phyloP scores from a whole-genome alignment of 2,113 vertebrate genomes.

The Tricholaema leucomelas region DNA sequence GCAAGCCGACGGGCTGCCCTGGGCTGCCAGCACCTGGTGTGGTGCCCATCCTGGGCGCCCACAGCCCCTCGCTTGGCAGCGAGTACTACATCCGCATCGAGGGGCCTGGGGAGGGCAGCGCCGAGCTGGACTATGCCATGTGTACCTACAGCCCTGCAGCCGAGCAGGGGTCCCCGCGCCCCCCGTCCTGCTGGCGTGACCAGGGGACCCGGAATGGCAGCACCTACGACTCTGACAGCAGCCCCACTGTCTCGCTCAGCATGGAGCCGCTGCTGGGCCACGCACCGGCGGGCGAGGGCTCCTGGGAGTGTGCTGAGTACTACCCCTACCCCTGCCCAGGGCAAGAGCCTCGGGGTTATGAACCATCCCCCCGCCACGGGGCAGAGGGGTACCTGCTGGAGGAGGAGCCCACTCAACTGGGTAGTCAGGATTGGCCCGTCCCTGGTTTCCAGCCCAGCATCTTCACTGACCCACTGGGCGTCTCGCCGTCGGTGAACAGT shows the following conservation, averaged over 20 bases:
- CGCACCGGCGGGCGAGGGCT: neutral
- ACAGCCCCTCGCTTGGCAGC: conserved; percentile 88
- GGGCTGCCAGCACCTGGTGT: conserved; percentile 77
- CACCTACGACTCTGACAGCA: conserved; percentile 78
- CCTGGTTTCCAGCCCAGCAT: conserved; percentile 74
- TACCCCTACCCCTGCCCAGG: neutral
- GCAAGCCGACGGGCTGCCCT: conserved; percentile 64
- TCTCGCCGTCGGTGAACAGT: conserved; percentile 60
- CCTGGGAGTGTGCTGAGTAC: conserved; percentile 40
- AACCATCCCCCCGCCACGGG: conserved; percentile 65
- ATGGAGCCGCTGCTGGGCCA: conserved; percentile 90
- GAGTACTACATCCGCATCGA: conserved; percentile 97
- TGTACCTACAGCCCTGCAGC: conserved; percentile 79
- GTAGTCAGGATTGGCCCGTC: conserved; percentile 77
- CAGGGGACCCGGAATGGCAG: conserved; percentile 53
- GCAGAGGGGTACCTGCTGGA: conserved; percentile 72
- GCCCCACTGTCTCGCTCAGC: conserved; percentile 81
- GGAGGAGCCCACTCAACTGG: conserved; percentile 58
- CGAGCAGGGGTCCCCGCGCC: conserved; percentile 4
- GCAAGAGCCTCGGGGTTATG: conserved; percentile 54
- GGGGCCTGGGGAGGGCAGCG: conserved; percentile 80
- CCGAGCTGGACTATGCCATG: conserved; percentile 81
- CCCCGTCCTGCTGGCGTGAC: conserved; percentile 67
- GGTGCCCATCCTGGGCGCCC: conserved; percentile 90
- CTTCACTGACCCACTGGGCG: conserved; percentile 80